Evolutionary conservation across 1,140 invertebrate species (phyloP).

Genomic region (Bombyx mori): DNA sequence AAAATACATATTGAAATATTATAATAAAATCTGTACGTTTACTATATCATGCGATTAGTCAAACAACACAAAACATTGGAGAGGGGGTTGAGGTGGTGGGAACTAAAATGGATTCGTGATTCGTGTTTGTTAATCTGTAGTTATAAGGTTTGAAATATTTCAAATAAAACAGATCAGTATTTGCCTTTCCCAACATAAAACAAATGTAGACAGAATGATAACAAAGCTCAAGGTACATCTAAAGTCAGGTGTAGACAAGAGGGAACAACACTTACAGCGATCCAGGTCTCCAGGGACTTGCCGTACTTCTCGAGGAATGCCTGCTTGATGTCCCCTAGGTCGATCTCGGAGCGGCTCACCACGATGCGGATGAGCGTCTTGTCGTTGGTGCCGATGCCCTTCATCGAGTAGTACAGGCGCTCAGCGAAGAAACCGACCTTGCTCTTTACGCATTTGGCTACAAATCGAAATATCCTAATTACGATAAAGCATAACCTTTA

Average conservation of each 20-base stretch:
- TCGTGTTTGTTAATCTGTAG: too few relatives aligned
- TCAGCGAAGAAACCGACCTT: slow-evolving; percentile 95
- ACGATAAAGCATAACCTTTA: too few relatives aligned
- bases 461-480: slow-evolving; percentile 14
- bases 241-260: background rate
- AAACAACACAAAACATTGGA: too few relatives aligned
- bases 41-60: too few relatives aligned
- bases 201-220: too few relatives aligned
- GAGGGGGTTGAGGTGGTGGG: too few relatives aligned
- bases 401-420: slow-evolving; percentile 90
- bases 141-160: background rate
- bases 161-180: background rate
- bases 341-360: slow-evolving; percentile 92
- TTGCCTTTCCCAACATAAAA: background rate
- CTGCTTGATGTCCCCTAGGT: slow-evolving; percentile 91
- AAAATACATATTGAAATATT: too few relatives aligned
- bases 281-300: slow-evolving; percentile 86
- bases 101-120: too few relatives aligned
- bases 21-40: too few relatives aligned
- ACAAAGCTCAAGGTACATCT: background rate
- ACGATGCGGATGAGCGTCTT: slow-evolving; percentile 91
- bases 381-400: slow-evolving; percentile 90
- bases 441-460: slow-evolving; percentile 91
- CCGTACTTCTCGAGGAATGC: slow-evolving; percentile 89
- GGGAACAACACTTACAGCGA: slow-evolving; percentile 78